Base-by-base conservation (phyloP, 2,888 invertebrate species). In the Deilephila porcellus region DNA sequence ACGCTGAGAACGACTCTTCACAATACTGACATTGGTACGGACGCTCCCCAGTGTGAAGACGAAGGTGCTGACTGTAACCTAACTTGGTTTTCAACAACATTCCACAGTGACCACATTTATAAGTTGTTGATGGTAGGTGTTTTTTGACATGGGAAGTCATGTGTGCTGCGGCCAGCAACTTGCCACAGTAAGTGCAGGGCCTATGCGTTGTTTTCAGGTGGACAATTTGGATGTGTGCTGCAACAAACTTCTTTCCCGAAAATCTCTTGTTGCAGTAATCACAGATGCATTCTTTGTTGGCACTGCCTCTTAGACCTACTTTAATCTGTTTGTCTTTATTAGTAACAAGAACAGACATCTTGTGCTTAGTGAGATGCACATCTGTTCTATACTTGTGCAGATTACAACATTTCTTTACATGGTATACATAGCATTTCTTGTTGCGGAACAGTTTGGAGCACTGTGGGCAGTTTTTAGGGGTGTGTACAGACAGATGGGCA, bases 221-320 rank as follows among this genome's bases (percentile, higher is more conserved):
- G 0, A 93, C 93, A 11, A 91, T 93, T 77, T 92, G 90, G n/a
- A 94, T 93, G 45, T 94, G 94, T 0, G 93, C 90, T 0, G 85
- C 81, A 0, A 94, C 84, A 71, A 89, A 91, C 53, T 89, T 92
- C 76, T 92, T 93, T 0, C 88, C 90, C 0, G 90, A 86, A 74
- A 91, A 93, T 14, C 80, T 90, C 74, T 93, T 94, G 0, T 88
- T 86, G 59, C 94, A 94, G 71, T 93, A 90, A 74, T 93, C 91
- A 29, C 94, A 94, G 11, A 90, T 85, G 71, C 92, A 92, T 79
- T 89, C 87, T 0, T 82, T 86, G 6, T 87, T 79, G 0, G 86
- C 81, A 11, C 92, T 90, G 0, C 93, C 93, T 32, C 91, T 81
- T 60, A 89, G 75, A 0, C 93, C 92, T 0, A 91, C 91, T 80